Conservation (phyloP, 1,140 invertebrate genomes). For the Saccostrea glomerata region DNA sequence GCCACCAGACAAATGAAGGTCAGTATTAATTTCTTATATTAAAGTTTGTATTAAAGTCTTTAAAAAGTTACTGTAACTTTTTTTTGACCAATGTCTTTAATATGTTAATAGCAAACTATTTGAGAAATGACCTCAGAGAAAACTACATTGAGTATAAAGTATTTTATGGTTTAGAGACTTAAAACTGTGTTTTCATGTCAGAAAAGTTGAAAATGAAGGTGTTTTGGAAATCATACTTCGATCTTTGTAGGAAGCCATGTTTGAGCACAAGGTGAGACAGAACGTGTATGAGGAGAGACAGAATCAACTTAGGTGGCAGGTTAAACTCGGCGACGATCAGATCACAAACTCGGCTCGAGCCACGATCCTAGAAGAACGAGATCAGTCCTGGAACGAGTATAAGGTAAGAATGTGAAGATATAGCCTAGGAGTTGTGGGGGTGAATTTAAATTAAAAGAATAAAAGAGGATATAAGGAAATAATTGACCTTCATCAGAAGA, state of each 20-base stretch:
- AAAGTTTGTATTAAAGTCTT: too few species aligned
- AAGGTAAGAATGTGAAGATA: conserved; percentile 65
- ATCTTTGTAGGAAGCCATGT: conserved; percentile 72
- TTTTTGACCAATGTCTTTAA: too few species aligned
- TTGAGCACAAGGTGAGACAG: conserved; percentile 76
- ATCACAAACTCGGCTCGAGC: conserved; percentile 68
- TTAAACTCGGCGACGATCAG: conserved; percentile 76
- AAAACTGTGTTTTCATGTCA: too few species aligned
- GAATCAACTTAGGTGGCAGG: conserved; percentile 79
- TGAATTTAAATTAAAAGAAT: not conserved
- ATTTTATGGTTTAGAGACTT: too few species aligned
- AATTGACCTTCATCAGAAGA: too few species aligned
- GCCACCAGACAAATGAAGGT: conserved; percentile 75
- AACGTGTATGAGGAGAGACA: conserved; percentile 78
- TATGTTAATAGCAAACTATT: too few species aligned
- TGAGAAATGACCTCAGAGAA: too few species aligned
- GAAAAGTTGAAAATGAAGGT: too few species aligned
- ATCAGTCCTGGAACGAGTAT: conserved; percentile 72
- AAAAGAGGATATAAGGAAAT: not conserved
- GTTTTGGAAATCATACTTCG: not conserved
- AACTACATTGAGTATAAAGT: too few species aligned
- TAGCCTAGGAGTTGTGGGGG: not conserved
- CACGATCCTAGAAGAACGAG: conserved; percentile 68
- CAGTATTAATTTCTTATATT: conserved; percentile 13
- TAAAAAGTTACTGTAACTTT: too few species aligned